Conservation (phyloP, 2,113 vertebrate genomes). For the Clarias macrocephalus region DNA sequence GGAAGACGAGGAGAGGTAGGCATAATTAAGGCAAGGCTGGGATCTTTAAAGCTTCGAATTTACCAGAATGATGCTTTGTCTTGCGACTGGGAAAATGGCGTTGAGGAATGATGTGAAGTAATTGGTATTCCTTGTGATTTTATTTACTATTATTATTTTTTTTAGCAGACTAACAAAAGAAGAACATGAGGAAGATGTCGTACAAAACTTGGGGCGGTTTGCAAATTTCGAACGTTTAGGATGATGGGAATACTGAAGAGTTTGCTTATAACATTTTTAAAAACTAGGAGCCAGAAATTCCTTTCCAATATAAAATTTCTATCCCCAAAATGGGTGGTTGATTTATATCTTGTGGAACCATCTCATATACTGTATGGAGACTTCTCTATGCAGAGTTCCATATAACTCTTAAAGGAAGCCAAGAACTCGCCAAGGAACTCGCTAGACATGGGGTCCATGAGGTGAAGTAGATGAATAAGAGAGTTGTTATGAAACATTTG, state of each 20-base stretch:
- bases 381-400: neutral
- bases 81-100: neutral
- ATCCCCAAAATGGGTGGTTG: neutral
- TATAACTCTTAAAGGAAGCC: neutral
- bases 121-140: conserved; percentile 18
- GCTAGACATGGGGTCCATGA: neutral
- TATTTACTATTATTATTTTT: neutral
- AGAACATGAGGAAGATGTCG: neutral
- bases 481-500: neutral
- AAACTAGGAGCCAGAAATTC: neutral
- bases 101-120: neutral
- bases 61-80: conserved; percentile 13
- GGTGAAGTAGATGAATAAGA: neutral
- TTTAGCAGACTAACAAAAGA: neutral
- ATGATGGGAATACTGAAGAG: neutral
- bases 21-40: conserved; percentile 36
- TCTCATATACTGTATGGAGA: neutral
- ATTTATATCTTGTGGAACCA: neutral
- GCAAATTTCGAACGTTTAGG: neutral
- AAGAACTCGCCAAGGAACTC: neutral
- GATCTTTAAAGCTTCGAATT: conserved; percentile 29
- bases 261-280: neutral
- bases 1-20: neutral
- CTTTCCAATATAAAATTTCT: neutral
- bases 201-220: neutral